Conservation (phyloP, 2,113 vertebrate genomes). For the Theropithecus gelada region DNA sequence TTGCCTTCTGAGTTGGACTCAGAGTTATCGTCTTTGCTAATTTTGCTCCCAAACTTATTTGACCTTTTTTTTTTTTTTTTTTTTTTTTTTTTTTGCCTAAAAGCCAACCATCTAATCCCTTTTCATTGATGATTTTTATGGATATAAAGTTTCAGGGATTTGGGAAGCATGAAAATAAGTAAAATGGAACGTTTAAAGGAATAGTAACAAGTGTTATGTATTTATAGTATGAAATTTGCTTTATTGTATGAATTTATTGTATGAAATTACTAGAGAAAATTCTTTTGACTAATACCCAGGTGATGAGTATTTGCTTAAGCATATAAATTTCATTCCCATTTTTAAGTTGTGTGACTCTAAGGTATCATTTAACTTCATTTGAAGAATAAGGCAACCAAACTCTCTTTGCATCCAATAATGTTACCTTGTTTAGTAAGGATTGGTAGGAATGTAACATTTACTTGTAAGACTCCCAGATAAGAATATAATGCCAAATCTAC, state of each 20-base stretch:
- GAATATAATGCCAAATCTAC: background rate
- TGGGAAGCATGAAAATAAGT: background rate
- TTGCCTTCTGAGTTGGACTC: background rate
- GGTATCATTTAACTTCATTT: background rate
- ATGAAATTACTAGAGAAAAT: background rate
- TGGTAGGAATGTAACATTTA: background rate
- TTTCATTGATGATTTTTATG: background rate
- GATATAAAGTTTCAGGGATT: background rate
- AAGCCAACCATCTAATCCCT: background rate
- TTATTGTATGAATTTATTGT: background rate
- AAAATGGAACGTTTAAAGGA: background rate
- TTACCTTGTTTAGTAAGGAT: slow-evolving; percentile 2
- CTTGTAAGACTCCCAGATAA: background rate
- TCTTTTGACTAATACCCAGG: background rate
- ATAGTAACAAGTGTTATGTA: background rate
- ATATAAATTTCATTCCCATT: background rate
- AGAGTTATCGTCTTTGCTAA: background rate
- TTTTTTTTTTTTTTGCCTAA: background rate
- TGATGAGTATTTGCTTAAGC: background rate
- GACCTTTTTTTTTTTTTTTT: background rate
- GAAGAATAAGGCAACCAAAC: background rate
- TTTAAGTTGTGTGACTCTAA: slow-evolving; percentile 1
- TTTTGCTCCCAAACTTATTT: background rate
- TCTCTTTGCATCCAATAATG: background rate
- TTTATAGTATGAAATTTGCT: background rate